Percentiles rank a stretch among this genome's conserved stretches.
Conservation (phyloP, 2,797 vertebrate species). For the Echiichthys vipera region DNA sequence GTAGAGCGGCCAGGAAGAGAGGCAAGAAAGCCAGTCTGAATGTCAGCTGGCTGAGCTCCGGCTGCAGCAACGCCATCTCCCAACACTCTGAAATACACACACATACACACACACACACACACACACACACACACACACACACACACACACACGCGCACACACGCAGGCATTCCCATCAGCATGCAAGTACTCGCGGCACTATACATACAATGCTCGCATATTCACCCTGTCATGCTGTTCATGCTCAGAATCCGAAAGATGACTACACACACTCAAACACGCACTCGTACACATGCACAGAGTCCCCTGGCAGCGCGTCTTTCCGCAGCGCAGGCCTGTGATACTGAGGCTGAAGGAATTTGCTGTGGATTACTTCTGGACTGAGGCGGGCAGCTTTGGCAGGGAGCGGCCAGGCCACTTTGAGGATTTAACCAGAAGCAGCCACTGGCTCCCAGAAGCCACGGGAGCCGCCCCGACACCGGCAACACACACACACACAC, state of each 20-base stretch:
- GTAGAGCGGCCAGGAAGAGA: constrained; percentile 75
- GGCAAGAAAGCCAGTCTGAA: constrained; percentile 77
- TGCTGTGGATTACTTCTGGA: constrained; percentile 87
- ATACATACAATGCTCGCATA: constrained; percentile 63
- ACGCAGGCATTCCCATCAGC: constrained; percentile 46
- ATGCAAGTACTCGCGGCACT: constrained; percentile 44
- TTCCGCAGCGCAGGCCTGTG: constrained; percentile 70
- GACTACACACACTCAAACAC: constrained; percentile 23
- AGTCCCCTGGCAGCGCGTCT: constrained; percentile 70
- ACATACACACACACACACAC: constrained; percentile 25
- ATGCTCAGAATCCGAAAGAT: constrained; percentile 36
- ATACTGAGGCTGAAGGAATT: constrained; percentile 87
- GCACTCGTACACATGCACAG: constrained; percentile 19
- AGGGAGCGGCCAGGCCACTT: constrained; percentile 75
- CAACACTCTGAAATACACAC: constrained; percentile 28
- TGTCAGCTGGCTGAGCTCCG: constrained; percentile 79
- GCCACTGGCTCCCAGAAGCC: constrained; percentile 66
- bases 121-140: not conserved
- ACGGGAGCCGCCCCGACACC: constrained; percentile 65
- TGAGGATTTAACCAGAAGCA: constrained; percentile 80
- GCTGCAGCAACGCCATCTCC: constrained; percentile 53
- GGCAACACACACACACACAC: constrained; percentile 38
- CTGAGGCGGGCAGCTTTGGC: constrained; percentile 83
- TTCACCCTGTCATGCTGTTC: constrained; percentile 55
- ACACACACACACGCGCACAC: not conserved